phyloP scores from a whole-genome alignment of 2,888 invertebrate species.

The Hydrotaea diabolus region DNA sequence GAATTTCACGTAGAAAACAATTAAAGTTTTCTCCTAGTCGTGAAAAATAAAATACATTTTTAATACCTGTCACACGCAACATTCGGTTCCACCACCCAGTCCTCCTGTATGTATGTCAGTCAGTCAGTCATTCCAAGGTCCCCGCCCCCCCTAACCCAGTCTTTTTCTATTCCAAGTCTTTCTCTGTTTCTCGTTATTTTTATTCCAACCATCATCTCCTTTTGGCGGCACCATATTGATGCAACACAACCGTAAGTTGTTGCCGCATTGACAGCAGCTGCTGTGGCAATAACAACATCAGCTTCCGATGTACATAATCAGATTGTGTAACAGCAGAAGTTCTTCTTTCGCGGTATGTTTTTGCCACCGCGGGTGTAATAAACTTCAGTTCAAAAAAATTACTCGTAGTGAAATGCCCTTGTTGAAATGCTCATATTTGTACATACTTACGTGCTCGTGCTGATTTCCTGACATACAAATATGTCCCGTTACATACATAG shows the following conservation, averaged over 20 bases:
- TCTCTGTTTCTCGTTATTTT: background rate
- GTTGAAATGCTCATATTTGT: background rate
- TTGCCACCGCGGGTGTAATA: background rate
- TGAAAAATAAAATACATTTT: background rate
- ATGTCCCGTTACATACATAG: no score
- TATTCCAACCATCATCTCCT: background rate
- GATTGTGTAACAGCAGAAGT: background rate
- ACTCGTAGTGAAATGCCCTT: constrained; percentile 16
- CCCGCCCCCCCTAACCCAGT: background rate
- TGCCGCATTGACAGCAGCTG: background rate
- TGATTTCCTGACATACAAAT: no score
- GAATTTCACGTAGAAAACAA: background rate
- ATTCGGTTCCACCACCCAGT: background rate
- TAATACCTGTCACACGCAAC: background rate
- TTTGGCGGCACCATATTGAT: background rate
- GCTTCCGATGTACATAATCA: background rate
- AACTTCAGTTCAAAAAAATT: background rate
- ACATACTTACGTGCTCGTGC: no score
- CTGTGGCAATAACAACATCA: background rate
- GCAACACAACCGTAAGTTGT: background rate
- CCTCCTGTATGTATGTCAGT: constrained; percentile 1
- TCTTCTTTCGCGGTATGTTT: background rate
- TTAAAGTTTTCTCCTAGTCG: background rate
- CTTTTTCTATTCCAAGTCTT: no score
- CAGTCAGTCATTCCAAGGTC: background rate